A percentile compares a stretch with the other conserved stretches of the same genome.
Conservation (phyloP, 2,113 vertebrate species). For the Mastomys natalensis region DNA sequence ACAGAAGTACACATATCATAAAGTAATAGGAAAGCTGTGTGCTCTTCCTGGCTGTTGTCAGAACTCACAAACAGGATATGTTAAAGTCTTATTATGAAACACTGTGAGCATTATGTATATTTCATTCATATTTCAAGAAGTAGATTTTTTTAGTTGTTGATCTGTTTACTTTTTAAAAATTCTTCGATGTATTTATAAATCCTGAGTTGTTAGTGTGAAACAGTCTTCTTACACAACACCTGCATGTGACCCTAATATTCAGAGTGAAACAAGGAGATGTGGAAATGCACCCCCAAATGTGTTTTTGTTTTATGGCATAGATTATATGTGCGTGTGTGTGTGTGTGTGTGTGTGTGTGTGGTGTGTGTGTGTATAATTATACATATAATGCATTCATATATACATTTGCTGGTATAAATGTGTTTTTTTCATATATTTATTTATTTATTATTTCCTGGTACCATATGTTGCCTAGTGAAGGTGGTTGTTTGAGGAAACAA, state of each 20-base stretch:
- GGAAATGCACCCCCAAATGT: background rate
- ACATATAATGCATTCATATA: background rate
- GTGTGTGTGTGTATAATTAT: no score
- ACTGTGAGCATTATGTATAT: background rate
- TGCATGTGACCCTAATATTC: background rate
- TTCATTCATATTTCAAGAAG: constrained; percentile 10
- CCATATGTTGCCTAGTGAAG: background rate
- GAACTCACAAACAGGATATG: background rate
- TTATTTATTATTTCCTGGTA: background rate
- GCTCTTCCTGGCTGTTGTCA: background rate
- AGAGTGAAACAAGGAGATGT: background rate
- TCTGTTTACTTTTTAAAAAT: background rate
- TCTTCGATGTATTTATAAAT: background rate
- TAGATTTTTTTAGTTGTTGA: background rate
- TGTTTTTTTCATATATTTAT: background rate
- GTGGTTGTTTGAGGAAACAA: background rate
- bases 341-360: no score
- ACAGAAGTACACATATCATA: background rate
- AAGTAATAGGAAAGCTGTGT: background rate
- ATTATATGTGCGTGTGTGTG: no score
- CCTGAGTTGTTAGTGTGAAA: background rate
- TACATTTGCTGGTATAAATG: background rate
- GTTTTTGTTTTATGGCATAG: background rate
- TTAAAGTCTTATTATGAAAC: background rate
- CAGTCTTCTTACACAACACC: background rate